Base-by-base conservation (phyloP, 1,140 invertebrate species). In the Rhyacophila brunnea region DNA sequence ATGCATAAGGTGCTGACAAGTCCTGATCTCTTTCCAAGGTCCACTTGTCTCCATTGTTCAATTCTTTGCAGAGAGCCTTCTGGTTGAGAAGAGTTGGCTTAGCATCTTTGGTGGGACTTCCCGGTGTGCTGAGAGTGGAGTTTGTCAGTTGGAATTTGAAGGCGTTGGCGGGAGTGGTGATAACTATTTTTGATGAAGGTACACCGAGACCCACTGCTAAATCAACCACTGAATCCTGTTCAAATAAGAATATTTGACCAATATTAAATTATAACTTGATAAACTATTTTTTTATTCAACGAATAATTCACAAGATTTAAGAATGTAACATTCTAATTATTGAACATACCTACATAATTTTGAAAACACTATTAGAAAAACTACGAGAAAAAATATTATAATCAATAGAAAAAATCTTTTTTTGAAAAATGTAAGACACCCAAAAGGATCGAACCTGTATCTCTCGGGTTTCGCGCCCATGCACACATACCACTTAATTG, bases 1-100 rank as follows among this genome's bases (percentile, higher is more conserved):
- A 90, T 55, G 88, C 86, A 66, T 90, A 90, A 52, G 87, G 87
- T 28, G 85, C 89, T 0, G 89, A 88, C 13, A 90, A 78, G 75
- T 92, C 89, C 65, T 90, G 86, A 62, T 91, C 89, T 59, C 89
- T 79, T 69, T 91, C 88, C 13, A 90, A 68, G 0, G 84, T 90
- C 89, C 89, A 92, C 34, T 80, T 74, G 36, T 76, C 73, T 20
- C 83, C 87, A 19, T 74, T 72, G 44, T 73, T 77, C 65, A 90
- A 80, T 15, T 79, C 68, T 17, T 79, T 68, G 66, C 89, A 91
- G 0, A 91, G 72, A 77, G 88, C 78, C 52, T 79, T 73, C 67
- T 85, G 84, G 65, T 82, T 78, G 15, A 88, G 80, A 60, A 74
- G 63, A 61, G 77, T 67, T 17, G 86, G 81, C 23, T 84, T 81